Evolutionary conservation across 1,140 invertebrate species (phyloP).

Genomic region (Aphidius gifuensis): DNA sequence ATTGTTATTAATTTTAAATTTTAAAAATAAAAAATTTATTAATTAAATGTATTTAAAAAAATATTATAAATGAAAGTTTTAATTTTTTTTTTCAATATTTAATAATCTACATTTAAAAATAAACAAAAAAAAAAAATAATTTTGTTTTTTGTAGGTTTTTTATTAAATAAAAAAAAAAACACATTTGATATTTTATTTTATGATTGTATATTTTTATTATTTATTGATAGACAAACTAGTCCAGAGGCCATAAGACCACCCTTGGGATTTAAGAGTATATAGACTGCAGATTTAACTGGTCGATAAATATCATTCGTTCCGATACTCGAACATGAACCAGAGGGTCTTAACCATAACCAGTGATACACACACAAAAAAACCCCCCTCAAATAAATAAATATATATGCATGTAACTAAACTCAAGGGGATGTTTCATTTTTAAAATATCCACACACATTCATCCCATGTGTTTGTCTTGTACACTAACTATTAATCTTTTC

Average conservation of each 20-base stretch:
- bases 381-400: no score
- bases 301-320: constrained; percentile 56
- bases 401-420: constrained; percentile 42
- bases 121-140: no score
- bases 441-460: constrained; percentile 19
- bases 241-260: constrained; percentile 42
- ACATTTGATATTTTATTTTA: no score
- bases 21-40: no score
- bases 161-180: no score
- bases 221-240: constrained; percentile 33
- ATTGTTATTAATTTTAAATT: no score
- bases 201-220: constrained; percentile 23
- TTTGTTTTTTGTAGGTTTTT: no score
- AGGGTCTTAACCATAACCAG: constrained; percentile 8
- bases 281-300: constrained; percentile 47
- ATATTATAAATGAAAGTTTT: no score
- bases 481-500: not conserved
- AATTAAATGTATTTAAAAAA: no score
- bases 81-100: no score
- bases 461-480: constrained; percentile 35
- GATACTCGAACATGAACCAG: constrained; percentile 41
- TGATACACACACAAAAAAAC: not conserved
- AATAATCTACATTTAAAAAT: no score
- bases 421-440: constrained; percentile 31
- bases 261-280: constrained; percentile 46